A percentile compares a stretch with the other conserved stretches of the same genome.
phyloP scores from a whole-genome alignment of 2,113 vertebrate species.

The Lepisosteus osseus region DNA sequence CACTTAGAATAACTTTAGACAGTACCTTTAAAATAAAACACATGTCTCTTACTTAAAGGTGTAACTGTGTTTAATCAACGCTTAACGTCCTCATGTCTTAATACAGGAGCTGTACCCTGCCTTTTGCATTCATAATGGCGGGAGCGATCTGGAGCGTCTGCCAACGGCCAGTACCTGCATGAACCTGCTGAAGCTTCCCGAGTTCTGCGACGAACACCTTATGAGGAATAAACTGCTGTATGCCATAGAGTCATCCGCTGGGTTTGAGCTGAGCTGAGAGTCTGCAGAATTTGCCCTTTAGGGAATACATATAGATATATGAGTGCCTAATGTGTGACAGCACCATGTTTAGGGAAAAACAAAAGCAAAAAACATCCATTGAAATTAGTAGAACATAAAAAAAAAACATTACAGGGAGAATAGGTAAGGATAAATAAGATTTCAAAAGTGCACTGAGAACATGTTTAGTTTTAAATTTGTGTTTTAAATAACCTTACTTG shows the following conservation, averaged over 20 bases:
- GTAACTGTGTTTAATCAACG: too few relatives aligned
- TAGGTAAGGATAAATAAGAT: neutral
- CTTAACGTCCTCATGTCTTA: conserved; percentile 5
- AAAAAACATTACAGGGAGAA: neutral
- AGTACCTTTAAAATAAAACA: too few relatives aligned
- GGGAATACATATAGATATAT: conserved; percentile 25
- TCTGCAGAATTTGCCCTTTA: conserved; percentile 8
- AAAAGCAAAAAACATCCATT: neutral
- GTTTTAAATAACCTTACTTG: conserved; percentile 20
- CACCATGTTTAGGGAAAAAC: conserved; percentile 13
- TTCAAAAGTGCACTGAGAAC: conserved; percentile 4
- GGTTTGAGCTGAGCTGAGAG: conserved; percentile 94
- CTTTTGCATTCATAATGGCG: conserved; percentile 97
- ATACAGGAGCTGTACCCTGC: conserved; percentile 92
- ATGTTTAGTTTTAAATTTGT: conserved; percentile 20
- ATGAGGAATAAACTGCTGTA: conserved; percentile 96
- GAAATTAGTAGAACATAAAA: neutral
- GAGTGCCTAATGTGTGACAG: conserved; percentile 49
- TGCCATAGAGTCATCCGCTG: conserved; percentile 93
- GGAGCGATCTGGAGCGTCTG: conserved; percentile 86
- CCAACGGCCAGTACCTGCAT: conserved; percentile 98
- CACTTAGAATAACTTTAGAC: too few relatives aligned
- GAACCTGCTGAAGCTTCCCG: conserved; percentile 97
- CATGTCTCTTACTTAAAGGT: too few relatives aligned
- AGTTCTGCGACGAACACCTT: conserved; percentile 86